Evolutionary conservation across 2,113 vertebrate species (phyloP).

Genomic region (Enhydra lutris): DNA sequence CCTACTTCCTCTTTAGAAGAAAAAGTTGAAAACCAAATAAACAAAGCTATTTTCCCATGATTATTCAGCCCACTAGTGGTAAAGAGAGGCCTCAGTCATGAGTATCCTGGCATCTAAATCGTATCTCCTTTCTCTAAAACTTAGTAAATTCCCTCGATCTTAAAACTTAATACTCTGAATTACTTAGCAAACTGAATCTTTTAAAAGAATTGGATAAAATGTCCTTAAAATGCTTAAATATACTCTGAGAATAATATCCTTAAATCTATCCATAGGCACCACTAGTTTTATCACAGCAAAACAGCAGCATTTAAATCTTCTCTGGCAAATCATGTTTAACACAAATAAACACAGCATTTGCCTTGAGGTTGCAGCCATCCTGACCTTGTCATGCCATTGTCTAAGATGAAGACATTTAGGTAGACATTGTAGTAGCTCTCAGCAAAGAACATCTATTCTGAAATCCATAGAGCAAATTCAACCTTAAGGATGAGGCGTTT

Average conservation of each 20-base stretch:
- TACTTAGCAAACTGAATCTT: background rate
- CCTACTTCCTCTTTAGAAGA: background rate
- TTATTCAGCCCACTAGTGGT: background rate
- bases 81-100: background rate
- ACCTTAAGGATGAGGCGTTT: background rate
- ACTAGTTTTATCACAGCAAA: background rate
- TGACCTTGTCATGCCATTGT: background rate
- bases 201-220: background rate
- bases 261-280: background rate
- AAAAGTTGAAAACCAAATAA: background rate
- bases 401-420: background rate
- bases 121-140: background rate
- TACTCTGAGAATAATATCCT: background rate
- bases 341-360: background rate
- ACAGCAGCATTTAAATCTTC: background rate
- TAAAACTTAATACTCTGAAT: background rate
- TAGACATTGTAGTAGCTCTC: background rate
- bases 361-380: background rate
- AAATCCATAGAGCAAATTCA: background rate
- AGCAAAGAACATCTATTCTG: background rate
- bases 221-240: background rate
- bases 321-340: background rate
- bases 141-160: background rate
- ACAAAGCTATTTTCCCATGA: background rate
- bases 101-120: background rate